phyloP scores from a whole-genome alignment of 2,113 vertebrate genomes.

The Sisor rabdophorus region DNA sequence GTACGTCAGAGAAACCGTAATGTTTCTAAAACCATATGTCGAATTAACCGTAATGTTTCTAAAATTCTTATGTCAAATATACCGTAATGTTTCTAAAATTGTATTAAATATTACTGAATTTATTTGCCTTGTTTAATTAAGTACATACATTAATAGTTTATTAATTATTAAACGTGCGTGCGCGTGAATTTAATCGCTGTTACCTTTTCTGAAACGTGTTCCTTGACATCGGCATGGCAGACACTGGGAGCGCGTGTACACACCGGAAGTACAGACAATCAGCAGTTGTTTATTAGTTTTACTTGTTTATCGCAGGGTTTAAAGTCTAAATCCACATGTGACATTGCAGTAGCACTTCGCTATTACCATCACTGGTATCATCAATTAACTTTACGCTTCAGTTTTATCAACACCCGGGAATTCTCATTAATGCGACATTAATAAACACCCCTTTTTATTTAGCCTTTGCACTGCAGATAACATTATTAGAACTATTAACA shows the following conservation, averaged over 20 bases:
- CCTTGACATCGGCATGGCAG: constrained; percentile 7
- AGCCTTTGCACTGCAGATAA: no score
- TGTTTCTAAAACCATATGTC: no score
- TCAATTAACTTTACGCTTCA: background rate
- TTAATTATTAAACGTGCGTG: no score
- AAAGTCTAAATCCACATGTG: background rate
- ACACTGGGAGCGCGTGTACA: background rate
- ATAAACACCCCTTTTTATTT: no score
- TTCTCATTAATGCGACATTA: background rate
- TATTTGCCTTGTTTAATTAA: no score
- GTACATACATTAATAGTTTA: no score
- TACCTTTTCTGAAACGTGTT: constrained; percentile 31
- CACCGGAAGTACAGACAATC: background rate
- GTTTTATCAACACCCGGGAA: background rate
- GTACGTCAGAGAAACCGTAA: no score
- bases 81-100: no score
- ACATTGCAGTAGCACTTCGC: background rate
- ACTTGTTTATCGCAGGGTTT: background rate
- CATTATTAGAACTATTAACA: no score
- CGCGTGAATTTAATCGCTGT: background rate
- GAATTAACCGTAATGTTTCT: no score
- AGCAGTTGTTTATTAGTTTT: background rate
- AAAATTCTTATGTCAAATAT: no score
- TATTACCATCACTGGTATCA: background rate
- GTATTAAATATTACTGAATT: no score